Evolutionary conservation across 1,140 invertebrate genomes (phyloP), one percentile per base, ranked within the genome.

Genomic region (Theocolax elegans): DNA sequence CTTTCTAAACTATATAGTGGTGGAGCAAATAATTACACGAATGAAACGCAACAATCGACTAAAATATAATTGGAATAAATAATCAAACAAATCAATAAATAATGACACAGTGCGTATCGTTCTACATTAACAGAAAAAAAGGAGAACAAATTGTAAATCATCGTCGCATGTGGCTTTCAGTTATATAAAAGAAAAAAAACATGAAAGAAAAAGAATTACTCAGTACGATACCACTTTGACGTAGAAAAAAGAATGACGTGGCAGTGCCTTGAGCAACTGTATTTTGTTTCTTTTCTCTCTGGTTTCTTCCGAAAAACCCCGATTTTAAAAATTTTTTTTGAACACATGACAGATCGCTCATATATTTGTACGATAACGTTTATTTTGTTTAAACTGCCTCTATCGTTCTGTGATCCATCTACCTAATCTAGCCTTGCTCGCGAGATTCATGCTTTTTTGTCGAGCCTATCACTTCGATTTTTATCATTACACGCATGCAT

Each of bases 181-280:
- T 58, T n/a, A n/a, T 58, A 27, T 35, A 58, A 58, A 38, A 3
- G 25, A 27, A 60, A 38, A 40, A 13, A 19, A 38, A 56, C 44
- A 66, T 42, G 56, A 44, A 44, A 58, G 42, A 27, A 23, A 67
- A 44, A 60, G 6, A 53, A 62, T 23, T 29, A 53, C n/a, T 56
- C 79, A 77, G 72, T 79, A 79, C 77, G 54, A 70, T 72, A 72
- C 58, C 51, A 54, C 56, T 72, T 72, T 59, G 42, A 44, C 63
- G 48, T 69, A 48, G 42, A 72, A 76, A 77, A 76, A 77, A 78
- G 77, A 74, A 75, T 74, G 69, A 78, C 73, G 77, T 84, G 83
- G 83, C 83, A 85, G 83, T 84, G 83, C 81, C 79, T 84, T 84
- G 83, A 84, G 83, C 83, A 84, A 85, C 83, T 80, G 76, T 83